Conservation (phyloP, 2,888 invertebrate species). For the Malthinus flaveolus region DNA sequence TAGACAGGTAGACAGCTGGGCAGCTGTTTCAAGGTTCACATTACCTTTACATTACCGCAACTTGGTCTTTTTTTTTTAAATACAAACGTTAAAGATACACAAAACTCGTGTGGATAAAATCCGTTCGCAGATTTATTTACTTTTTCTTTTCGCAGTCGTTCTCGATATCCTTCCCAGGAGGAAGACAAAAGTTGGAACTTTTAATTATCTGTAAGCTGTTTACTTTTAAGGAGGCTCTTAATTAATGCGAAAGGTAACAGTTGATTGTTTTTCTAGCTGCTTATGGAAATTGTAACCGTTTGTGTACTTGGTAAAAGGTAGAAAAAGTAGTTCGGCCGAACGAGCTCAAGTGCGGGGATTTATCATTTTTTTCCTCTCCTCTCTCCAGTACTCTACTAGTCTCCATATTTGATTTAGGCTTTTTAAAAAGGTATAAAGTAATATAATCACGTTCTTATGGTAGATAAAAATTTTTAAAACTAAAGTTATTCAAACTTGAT, state of each 20-base stretch:
- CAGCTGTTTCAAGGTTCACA: constrained; percentile 31
- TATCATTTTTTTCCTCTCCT: neutral
- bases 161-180: neutral
- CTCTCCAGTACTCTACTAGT: too few species aligned
- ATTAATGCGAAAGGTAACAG: constrained; percentile 20
- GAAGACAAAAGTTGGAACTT: constrained; percentile 9
- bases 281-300: constrained; percentile 11
- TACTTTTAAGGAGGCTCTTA: constrained; percentile 16
- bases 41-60: constrained; percentile 19
- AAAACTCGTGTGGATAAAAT: neutral
- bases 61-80: constrained; percentile 12
- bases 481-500: constrained; percentile 5
- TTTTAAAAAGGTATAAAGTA: neutral
- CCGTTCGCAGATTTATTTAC: too few species aligned
- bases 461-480: constrained; percentile 2
- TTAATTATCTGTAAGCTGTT: constrained; percentile 15
- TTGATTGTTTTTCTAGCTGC: constrained; percentile 21
- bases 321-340: neutral
- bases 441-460: constrained; percentile 2
- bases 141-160: neutral
- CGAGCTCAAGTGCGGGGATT: neutral
- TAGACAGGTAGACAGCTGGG: constrained; percentile 34
- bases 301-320: neutral
- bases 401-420: too few species aligned
- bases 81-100: neutral